Conservation (phyloP, 1,140 invertebrate species). For the Ceratina australensis region DNA sequence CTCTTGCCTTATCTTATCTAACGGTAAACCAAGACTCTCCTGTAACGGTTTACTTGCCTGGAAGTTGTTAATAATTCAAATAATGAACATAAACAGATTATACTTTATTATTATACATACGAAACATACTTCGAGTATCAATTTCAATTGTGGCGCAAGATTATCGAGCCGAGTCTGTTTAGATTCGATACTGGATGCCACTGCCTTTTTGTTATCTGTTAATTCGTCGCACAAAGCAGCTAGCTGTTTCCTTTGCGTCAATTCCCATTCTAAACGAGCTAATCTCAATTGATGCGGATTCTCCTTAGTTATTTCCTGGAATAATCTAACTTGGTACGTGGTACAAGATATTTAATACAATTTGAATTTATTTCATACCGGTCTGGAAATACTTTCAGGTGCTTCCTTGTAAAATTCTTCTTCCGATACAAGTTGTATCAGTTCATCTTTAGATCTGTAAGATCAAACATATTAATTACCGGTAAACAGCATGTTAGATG, state of each 20-base stretch:
- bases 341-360: neutral
- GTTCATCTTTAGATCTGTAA: slow-evolving; percentile 94
- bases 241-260: slow-evolving; percentile 92
- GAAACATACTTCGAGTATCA: slow-evolving; percentile 83
- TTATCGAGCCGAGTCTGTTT: slow-evolving; percentile 90
- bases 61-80: slow-evolving; percentile 51
- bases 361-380: slow-evolving; percentile 76
- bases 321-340: slow-evolving; percentile 47
- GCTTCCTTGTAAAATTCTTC: slow-evolving; percentile 93
- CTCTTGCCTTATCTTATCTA: slow-evolving; percentile 88
- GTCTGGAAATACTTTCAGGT: slow-evolving; percentile 85
- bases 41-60: slow-evolving; percentile 93
- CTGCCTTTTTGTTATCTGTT: slow-evolving; percentile 87
- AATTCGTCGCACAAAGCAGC: slow-evolving; percentile 88
- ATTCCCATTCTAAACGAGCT: slow-evolving; percentile 94
- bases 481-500: neutral
- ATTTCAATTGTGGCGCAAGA: slow-evolving; percentile 88
- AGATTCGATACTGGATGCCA: slow-evolving; percentile 88
- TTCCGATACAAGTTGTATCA: slow-evolving; percentile 91
- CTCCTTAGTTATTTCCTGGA: slow-evolving; percentile 83
- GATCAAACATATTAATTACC: slow-evolving; percentile 23
- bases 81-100: slow-evolving; percentile 3
- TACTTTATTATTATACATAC: slow-evolving; percentile 7
- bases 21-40: slow-evolving; percentile 90
- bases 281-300: slow-evolving; percentile 90